Percentiles rank a stretch among this genome's conserved stretches.
Conservation (phyloP, 2,888 invertebrate species). For the Trichogramma dendrolimi region DNA sequence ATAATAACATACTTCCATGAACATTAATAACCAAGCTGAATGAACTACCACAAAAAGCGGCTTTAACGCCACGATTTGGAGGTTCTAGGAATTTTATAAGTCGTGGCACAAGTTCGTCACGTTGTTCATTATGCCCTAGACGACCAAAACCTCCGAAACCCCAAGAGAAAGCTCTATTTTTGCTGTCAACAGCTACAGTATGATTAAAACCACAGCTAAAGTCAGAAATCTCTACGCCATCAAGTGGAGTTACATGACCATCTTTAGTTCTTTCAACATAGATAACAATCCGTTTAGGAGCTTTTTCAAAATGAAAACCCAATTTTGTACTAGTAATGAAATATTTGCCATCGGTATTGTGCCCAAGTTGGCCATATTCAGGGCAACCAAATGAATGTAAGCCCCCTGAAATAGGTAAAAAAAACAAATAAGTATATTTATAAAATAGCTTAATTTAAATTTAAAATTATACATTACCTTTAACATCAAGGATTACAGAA, state of each 20-base stretch:
- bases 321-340: constrained; percentile 86
- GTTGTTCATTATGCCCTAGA: constrained; percentile 87
- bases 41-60: constrained; percentile 79
- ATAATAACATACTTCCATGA: constrained; percentile 56
- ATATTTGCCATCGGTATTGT: constrained; percentile 92
- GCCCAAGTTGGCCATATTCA: constrained; percentile 88
- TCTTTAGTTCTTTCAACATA: constrained; percentile 87
- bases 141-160: constrained; percentile 94
- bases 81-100: constrained; percentile 84
- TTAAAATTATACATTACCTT: constrained; percentile 51
- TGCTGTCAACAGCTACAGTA: constrained; percentile 83
- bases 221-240: constrained; percentile 82
- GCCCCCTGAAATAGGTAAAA: constrained; percentile 53
- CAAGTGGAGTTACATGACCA: constrained; percentile 76
- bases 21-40: constrained; percentile 81
- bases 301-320: constrained; percentile 78
- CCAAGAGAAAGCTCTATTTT: constrained; percentile 88
- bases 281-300: constrained; percentile 77
- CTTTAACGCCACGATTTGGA: constrained; percentile 76
- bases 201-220: constrained; percentile 90
- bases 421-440: background rate
- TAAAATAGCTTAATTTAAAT: background rate
- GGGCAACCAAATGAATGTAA: constrained; percentile 89
- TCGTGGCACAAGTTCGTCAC: constrained; percentile 81
- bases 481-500: constrained; percentile 83